Percentiles rank a stretch among this genome's conserved stretches.
Conservation (phyloP, 2,113 vertebrate species). For the Gadus macrocephalus region DNA sequence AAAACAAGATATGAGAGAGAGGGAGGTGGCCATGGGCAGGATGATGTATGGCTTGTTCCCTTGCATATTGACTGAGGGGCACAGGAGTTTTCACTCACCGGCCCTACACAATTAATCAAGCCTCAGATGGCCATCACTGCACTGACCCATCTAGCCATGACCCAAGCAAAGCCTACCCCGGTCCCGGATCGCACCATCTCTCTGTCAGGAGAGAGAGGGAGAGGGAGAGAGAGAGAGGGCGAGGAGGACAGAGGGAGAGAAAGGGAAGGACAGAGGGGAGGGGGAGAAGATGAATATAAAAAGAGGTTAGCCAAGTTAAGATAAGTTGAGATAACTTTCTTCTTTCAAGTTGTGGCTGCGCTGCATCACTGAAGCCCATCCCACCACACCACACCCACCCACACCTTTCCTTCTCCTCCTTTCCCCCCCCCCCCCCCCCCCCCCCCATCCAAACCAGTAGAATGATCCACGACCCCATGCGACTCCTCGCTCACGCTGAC, state of each 20-base stretch:
- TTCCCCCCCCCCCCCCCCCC: neutral
- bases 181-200: neutral
- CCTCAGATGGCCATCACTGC: neutral
- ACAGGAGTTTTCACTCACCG: conserved; percentile 16
- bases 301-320: too few relatives aligned
- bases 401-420: neutral
- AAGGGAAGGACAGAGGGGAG: neutral
- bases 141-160: neutral
- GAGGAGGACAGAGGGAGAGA: neutral
- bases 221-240: neutral
- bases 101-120: conserved; percentile 20
- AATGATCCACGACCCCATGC: conserved; percentile 6
- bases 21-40: neutral
- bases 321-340: too few relatives aligned
- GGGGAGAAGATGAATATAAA: neutral
- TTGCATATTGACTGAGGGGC: conserved; percentile 25
- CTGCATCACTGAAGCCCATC: neutral
- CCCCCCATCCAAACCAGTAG: neutral
- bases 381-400: neutral
- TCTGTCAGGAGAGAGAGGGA: neutral
- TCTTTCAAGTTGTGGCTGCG: too few relatives aligned
- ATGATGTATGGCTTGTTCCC: conserved; percentile 25
- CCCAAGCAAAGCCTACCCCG: neutral
- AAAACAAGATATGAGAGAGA: too few relatives aligned
- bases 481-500: conserved; percentile 8